phyloP scores from a whole-genome alignment of 2,113 vertebrate species.

The Corynorhinus townsendii region DNA sequence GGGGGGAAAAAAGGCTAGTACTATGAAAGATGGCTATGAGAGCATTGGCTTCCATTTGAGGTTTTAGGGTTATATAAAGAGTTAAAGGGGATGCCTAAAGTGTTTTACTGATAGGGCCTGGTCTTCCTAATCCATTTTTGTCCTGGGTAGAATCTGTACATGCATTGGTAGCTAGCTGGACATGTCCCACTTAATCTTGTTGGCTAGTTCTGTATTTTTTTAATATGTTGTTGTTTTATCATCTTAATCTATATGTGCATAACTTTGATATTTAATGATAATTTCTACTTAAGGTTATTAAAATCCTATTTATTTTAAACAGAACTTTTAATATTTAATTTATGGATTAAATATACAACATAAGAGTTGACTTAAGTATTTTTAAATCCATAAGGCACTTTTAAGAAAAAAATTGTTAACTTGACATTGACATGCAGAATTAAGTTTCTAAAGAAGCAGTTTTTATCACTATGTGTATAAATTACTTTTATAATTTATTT shows the following conservation, averaged over 20 bases:
- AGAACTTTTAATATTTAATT: neutral
- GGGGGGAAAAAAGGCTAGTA: neutral
- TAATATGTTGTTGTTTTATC: neutral
- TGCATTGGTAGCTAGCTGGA: neutral
- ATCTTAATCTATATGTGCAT: neutral
- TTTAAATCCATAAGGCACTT: neutral
- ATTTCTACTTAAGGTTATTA: neutral
- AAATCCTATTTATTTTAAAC: slow-evolving; percentile 9
- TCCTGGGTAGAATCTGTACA: neutral
- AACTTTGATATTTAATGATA: slow-evolving; percentile 4
- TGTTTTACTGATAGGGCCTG: neutral
- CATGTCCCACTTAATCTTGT: neutral
- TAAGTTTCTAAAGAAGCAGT: slow-evolving; percentile 5
- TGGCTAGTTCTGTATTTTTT: neutral
- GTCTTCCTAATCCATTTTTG: neutral
- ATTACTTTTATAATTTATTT: slow-evolving; percentile 26
- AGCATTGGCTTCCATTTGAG: neutral
- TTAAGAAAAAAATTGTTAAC: slow-evolving; percentile 13
- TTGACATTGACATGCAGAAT: neutral
- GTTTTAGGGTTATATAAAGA: neutral
- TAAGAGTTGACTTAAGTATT: neutral
- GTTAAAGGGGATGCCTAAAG: neutral
- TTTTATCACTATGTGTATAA: slow-evolving; percentile 16
- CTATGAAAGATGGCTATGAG: neutral
- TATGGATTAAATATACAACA: neutral